Percentiles rank a stretch among this genome's conserved stretches.
Conservation (phyloP, 2,888 invertebrate genomes). For the Pyrocoelia pectoralis region DNA sequence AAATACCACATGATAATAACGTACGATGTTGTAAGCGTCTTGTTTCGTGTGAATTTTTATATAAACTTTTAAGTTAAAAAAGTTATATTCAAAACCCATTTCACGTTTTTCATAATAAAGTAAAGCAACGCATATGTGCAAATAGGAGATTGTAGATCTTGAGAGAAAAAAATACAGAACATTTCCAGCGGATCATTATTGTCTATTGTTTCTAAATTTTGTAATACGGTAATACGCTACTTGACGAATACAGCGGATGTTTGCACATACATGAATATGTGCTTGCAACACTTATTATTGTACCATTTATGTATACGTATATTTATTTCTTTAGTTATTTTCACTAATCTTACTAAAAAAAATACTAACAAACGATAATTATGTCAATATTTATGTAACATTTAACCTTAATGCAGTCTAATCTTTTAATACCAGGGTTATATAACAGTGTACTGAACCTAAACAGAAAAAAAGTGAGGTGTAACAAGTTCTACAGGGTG, state of each 20-base stretch:
- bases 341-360: not conserved
- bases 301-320: not conserved
- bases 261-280: constrained; percentile 15
- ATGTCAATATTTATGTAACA: constrained; percentile 1
- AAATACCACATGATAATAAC: too few species aligned
- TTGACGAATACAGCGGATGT: constrained; percentile 33
- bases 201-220: constrained; percentile 37
- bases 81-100: too few species aligned
- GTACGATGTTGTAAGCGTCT: too few species aligned
- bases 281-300: constrained; percentile 3
- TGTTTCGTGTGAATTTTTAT: too few species aligned
- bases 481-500: too few species aligned
- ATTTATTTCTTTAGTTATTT: not conserved
- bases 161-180: constrained; percentile 25
- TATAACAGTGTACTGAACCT: not conserved
- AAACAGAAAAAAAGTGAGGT: too few species aligned
- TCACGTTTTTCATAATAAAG: constrained; percentile 17
- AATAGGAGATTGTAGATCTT: constrained; percentile 31
- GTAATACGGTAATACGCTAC: constrained; percentile 18
- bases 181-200: constrained; percentile 39
- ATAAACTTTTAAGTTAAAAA: too few species aligned
- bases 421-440: not conserved
- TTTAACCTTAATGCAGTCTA: not conserved
- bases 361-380: not conserved
- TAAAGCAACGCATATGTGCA: constrained; percentile 30